These are phyloP conservation scores for Gambusia holbrooki DNA, from an alignment of 2,113 vertebrate species.

Conservation along the genomic window DNA sequence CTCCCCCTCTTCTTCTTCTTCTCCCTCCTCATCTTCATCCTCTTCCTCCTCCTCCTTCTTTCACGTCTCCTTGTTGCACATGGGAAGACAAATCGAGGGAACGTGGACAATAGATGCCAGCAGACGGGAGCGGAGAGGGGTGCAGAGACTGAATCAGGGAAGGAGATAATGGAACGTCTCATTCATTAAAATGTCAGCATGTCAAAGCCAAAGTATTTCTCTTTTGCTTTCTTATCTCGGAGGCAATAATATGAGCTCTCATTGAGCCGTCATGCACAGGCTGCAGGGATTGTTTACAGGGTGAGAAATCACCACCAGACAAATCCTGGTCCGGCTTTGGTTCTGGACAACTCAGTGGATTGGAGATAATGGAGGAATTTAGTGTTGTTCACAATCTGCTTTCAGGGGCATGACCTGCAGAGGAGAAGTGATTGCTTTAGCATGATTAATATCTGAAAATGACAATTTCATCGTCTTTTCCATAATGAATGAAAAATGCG, in stretches of 20 bases:
- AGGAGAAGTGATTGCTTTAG: neutral
- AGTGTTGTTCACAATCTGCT: slow-evolving; percentile 1
- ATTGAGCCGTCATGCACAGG: slow-evolving; percentile 11
- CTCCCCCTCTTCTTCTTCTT: neutral
- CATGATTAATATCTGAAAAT: neutral
- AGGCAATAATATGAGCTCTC: slow-evolving; percentile 19
- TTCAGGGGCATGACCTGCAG: neutral
- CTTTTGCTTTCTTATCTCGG: slow-evolving; percentile 19
- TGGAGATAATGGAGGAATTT: neutral
- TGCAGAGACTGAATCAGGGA: slow-evolving; percentile 23
- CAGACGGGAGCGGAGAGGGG: slow-evolving; percentile 20
- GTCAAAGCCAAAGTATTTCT: slow-evolving; percentile 36
- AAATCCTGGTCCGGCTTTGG: neutral
- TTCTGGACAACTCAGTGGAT: neutral
- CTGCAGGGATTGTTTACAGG: slow-evolving; percentile 6
- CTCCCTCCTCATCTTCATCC: neutral
- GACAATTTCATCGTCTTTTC: neutral
- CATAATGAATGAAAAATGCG: neutral
- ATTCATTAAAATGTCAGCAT: slow-evolving; percentile 57
- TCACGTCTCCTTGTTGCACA: slow-evolving; percentile 33
- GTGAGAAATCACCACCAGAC: slow-evolving; percentile 19
- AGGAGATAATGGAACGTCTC: slow-evolving; percentile 56
- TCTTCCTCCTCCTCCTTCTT: slow-evolving; percentile 19
- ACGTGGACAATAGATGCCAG: slow-evolving; percentile 47
- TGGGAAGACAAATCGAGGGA: slow-evolving; percentile 45